Base-by-base conservation (phyloP, 1,140 invertebrate species). In the Dinothrombium tinctorium region DNA sequence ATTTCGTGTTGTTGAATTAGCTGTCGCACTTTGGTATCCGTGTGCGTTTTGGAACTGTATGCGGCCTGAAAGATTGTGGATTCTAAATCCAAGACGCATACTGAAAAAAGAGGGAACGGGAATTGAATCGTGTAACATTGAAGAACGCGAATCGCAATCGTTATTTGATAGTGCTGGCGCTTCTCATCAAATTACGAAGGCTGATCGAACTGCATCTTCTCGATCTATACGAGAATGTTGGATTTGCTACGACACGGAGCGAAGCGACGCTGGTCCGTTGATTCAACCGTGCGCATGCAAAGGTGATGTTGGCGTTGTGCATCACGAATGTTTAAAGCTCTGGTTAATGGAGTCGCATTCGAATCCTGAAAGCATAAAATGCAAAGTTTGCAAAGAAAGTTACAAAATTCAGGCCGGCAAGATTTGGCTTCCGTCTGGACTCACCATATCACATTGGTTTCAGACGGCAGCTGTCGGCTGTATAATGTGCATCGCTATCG, bases 31-130 rank as follows among this genome's bases (percentile, higher is more conserved):
- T 46, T 90, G 84, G 83, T 89, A 89, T 60, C 83, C 83, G 2
- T 89, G 83, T 61, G 77, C 79, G 12, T 64, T 90, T 21, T 90
- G 84, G 84, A 90, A 90, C 60, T 87, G 77, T 50, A 82, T 82
- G 48, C 66, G 69, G 41, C 83, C 83, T n/a, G 80, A 86, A 53
- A 74, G 82, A 57, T 62, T 89, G 33, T 90, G 83, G 84, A 76
- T 89, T 52, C 60, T 90, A 43, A 90, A 90, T 67, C 84, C 83
- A 11, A 73, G 77, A 42, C 73, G 76, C 54, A 66, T 90, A 46
- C 63, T 86, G 1, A 73, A 75, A 39, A 65, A 60, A 17, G 44
- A 54, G 51, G 67, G 25, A 65, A 71, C 43, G 37, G 39, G 33
- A 33, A 36, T 35, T 48, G 51, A 43, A 42, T 47, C 20, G 5